These are phyloP conservation scores for Harpegnathos saltator DNA, from an alignment of 1,140 invertebrate genomes.

Conservation along the genomic window DNA sequence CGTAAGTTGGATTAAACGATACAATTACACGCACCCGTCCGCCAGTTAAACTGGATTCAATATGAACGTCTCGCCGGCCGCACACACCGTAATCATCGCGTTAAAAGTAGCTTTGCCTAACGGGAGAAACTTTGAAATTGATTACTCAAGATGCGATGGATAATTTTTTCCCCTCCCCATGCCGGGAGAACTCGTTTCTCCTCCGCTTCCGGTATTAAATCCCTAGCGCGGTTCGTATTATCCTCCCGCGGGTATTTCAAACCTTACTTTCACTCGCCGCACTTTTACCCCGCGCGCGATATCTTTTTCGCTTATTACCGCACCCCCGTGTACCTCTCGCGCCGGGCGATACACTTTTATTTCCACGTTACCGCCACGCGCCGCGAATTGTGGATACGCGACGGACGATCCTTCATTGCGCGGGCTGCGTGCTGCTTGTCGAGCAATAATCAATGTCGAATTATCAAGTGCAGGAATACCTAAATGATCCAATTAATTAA, in stretches of 20 bases:
- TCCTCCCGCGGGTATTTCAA: neutral
- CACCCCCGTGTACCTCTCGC: no score
- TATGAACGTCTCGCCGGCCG: conserved; percentile 35
- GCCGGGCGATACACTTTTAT: no score
- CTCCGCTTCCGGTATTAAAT: neutral
- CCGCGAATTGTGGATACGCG: neutral
- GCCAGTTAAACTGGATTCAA: conserved; percentile 58
- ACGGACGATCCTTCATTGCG: neutral
- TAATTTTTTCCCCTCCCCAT: neutral
- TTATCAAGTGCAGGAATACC: neutral
- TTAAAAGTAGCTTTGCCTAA: conserved; percentile 34
- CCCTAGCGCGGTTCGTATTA: neutral
- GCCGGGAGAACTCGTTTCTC: neutral
- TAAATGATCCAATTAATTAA: neutral
- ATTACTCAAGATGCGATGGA: conserved; percentile 21
- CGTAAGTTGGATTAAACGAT: conserved; percentile 43
- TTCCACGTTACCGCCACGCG: no score
- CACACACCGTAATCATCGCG: conserved; percentile 29
- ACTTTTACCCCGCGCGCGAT: neutral
- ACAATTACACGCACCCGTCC: conserved; percentile 52
- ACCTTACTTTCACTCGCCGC: neutral
- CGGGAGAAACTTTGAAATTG: conserved; percentile 31
- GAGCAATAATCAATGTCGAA: neutral
- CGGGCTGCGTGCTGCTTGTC: no score
- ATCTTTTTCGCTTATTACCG: no score